Evolutionary conservation across 1,140 invertebrate genomes (phyloP), one percentile per base, ranked within the genome.

Genomic region (Cylas formicarius): DNA sequence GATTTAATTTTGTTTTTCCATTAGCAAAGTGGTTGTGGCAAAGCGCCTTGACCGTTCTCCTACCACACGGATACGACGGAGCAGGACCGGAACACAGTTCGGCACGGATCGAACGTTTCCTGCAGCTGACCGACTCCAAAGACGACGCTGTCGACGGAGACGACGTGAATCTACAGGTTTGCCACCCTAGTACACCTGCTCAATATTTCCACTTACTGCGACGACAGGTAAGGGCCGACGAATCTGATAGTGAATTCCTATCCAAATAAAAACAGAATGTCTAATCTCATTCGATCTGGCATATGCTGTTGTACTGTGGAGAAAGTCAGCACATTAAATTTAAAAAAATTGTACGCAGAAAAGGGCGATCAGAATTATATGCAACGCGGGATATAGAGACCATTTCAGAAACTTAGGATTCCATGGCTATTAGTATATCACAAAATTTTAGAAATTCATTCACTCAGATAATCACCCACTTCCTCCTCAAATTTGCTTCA

Each of bases 51-150:
- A 89, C 91, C 0, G 82, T 99, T 69, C 68, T 98, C 7, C 66
- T 99, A 4, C 96, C 96, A 0, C 94, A 99, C 69, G 96, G 96
- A 0, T 93, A 91, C 65, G 95, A 99, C 71, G 95, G 95, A 0
- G 90, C 90, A 17, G 94, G 92, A 0, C 91, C 95, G 0, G 96
- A 99, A 61, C 96, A 99, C 62, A 94, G 90, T 44, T 95, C 90
- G 0, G 90, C 85, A 56, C 78, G 90, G 50, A 67, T 98, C 17
- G 96, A 99, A 71, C 70, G 96, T 45, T 99, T 96, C 66, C 70
- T 99, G 3, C 86, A 95, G 62, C 66, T 90, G 23, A 84, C 81
- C 6, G 84, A 95, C 60, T 94, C 90, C 31, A 80, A 75, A 41
- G 91, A 96, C 66, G 69, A 76, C 16, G 58, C 61, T n/a, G 76